Conservation (phyloP, 2,113 vertebrate genomes). For the Mobula hypostoma region DNA sequence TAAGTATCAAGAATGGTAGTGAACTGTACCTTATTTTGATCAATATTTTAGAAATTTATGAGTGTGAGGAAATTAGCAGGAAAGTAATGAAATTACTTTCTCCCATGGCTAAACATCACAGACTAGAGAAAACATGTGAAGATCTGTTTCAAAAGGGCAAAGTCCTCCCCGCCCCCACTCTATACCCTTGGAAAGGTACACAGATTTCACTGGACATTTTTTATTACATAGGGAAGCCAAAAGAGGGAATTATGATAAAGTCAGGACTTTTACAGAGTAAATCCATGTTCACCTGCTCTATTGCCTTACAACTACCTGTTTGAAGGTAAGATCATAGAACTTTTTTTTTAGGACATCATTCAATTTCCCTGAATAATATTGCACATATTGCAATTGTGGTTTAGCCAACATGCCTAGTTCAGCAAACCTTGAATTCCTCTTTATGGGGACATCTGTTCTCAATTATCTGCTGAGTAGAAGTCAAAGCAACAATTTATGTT, state of each 20-base stretch:
- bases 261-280: background rate
- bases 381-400: conserved; percentile 17
- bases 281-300: background rate
- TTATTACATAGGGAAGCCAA: background rate
- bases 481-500: conserved; percentile 63
- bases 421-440: conserved; percentile 42
- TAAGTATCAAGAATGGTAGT: background rate
- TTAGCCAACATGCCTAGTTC: conserved; percentile 7
- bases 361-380: conserved; percentile 10
- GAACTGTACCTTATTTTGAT: background rate
- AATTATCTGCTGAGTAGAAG: conserved; percentile 65
- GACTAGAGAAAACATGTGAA: background rate
- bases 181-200: background rate
- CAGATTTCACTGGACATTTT: background rate
- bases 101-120: background rate
- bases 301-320: background rate
- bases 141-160: background rate
- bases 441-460: conserved; percentile 70
- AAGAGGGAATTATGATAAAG: background rate
- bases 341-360: background rate
- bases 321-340: background rate
- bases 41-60: background rate
- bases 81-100: background rate
- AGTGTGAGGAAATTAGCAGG: background rate
- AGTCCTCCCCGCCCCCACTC: background rate